phyloP scores from a whole-genome alignment of 2,888 invertebrate genomes.

The Caenorhabditis sp. region DNA sequence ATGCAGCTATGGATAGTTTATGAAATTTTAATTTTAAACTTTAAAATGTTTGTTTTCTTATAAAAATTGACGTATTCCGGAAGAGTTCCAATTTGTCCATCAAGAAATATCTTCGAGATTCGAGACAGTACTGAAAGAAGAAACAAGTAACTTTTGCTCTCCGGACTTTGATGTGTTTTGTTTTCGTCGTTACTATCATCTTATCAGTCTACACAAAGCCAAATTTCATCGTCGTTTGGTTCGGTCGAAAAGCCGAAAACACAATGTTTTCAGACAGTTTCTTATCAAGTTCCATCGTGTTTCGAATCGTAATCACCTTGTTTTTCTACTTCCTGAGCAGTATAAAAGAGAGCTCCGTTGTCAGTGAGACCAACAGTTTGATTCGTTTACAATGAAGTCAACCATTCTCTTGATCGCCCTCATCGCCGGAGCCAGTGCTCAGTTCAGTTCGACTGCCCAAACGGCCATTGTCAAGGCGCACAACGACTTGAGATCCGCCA shows the following conservation, averaged over 20 bases:
- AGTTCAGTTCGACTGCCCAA: constrained; percentile 49
- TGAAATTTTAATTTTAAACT: no score
- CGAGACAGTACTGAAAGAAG: no score
- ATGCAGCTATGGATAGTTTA: not conserved
- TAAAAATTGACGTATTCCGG: no score
- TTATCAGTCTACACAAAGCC: not conserved
- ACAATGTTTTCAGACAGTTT: constrained; percentile 3
- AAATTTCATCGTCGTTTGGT: not conserved
- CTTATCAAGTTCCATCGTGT: constrained; percentile 1
- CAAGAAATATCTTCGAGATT: no score
- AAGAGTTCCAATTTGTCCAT: no score
- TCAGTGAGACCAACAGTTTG: not conserved
- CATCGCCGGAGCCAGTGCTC: constrained; percentile 8
- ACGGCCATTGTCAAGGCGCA: constrained; percentile 39
- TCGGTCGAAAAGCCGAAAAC: constrained; percentile 2
- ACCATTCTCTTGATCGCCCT: constrained; percentile 8
- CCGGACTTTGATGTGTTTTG: not conserved
- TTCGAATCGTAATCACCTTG: not conserved
- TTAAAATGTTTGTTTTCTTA: no score
- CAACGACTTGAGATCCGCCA: constrained; percentile 33
- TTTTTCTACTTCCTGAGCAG: not conserved
- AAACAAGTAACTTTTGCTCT: not conserved
- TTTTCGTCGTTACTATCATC: not conserved
- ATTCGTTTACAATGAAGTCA: constrained; percentile 13
- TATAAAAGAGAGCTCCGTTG: not conserved